Evolutionary conservation across 2,113 vertebrate species (phyloP), one percentile per base, ranked within the genome.

Genomic region (Zootoca vivipara): DNA sequence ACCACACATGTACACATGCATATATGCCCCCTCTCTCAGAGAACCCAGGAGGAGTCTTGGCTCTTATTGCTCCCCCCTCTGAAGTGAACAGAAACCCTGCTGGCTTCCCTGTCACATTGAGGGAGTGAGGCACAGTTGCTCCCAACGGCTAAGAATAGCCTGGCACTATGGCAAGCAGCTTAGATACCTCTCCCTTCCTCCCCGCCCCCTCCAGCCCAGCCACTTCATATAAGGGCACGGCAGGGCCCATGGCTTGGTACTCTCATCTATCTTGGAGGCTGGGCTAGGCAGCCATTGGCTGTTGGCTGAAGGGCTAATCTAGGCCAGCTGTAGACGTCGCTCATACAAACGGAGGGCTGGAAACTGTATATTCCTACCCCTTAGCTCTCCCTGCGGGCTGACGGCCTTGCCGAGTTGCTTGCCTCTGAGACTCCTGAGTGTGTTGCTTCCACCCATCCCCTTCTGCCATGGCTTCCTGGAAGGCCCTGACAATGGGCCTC

Each of bases 401-500:
- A 40, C 83, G 33, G 58, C 69, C 90, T 92, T 78, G 82, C 73
- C 40, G 65, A 42, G 52, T 87, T 82, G 70, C 79, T 70, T 83
- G 56, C 16, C 42, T 87, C 40, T 35, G 40, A 70, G 72, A 83
- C 42, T 65, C 75, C 56, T 77, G 81, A 38, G 87, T 69, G 80
- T 42, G 16, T 40, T n/a, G n/a, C 8, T 87, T 15, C n/a, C 40
- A 24, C 18, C 18, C 30, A 3, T 4, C 20, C 67, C 22, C 5
- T 46, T 62, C 52, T 70, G 52, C 83, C 82, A 98, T 98, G 98
- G 97, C 97, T 69, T 97, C 97, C 56, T 92, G 96, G 85, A 97
- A 95, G 95, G 97, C 95, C 89, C 96, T 96, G 92, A 93, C 97
- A 89, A 90, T 98, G 70, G 96, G 95, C 78, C 91, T 98, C 75